These are phyloP conservation scores for Netelia inedita DNA, from an alignment of 2,888 invertebrate species.

Conservation along the genomic window DNA sequence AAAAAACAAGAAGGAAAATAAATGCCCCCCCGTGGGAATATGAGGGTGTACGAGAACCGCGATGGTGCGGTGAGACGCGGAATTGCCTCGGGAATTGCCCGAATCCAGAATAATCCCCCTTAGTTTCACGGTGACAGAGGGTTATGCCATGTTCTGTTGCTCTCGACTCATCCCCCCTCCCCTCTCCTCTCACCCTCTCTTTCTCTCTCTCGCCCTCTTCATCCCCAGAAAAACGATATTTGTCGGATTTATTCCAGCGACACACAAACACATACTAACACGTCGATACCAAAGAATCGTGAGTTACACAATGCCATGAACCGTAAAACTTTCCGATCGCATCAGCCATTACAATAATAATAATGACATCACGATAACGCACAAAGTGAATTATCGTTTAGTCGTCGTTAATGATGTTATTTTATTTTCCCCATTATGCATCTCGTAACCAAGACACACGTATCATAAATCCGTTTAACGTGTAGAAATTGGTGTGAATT, in stretches of 20 bases:
- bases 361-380: slow-evolving; percentile 39
- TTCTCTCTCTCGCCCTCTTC: background rate
- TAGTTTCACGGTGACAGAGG: slow-evolving; percentile 70
- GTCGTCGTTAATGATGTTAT: slow-evolving; percentile 15
- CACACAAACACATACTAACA: slow-evolving; percentile 14
- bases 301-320: slow-evolving; percentile 15
- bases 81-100: slow-evolving; percentile 70
- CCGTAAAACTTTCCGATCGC: slow-evolving; percentile 35
- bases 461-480: slow-evolving; percentile 75
- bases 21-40: slow-evolving; percentile 60
- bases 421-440: slow-evolving; percentile 1
- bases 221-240: slow-evolving; percentile 43
- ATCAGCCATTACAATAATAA: slow-evolving; percentile 20
- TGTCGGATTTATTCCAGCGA: slow-evolving; percentile 62
- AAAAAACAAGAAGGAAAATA: slow-evolving; percentile 43
- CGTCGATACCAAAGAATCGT: slow-evolving; percentile 39
- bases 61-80: slow-evolving; percentile 64
- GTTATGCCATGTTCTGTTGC: slow-evolving; percentile 52
- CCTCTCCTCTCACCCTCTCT: too few species aligned
- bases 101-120: slow-evolving; percentile 71
- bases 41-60: slow-evolving; percentile 40
- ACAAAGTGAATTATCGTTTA: slow-evolving; percentile 25
- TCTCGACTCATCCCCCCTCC: slow-evolving; percentile 4
- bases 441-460: background rate
- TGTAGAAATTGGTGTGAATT: slow-evolving; percentile 79